A percentile compares a stretch with the other conserved stretches of the same genome.
These are phyloP conservation scores for Pteria penguin DNA, from an alignment of 2,888 invertebrate genomes.

Conservation along the genomic window DNA sequence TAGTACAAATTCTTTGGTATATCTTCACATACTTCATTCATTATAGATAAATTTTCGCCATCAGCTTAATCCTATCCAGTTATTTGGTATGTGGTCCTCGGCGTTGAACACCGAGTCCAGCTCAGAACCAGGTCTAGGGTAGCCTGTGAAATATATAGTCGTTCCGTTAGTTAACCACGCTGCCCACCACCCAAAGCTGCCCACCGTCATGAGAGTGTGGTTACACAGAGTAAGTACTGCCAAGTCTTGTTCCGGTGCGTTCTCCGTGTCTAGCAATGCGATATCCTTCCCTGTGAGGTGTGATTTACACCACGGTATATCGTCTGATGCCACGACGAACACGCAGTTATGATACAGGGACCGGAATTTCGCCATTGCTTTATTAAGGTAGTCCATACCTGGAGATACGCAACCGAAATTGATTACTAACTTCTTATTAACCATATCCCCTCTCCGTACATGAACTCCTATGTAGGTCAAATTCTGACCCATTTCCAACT, in stretches of 20 bases:
- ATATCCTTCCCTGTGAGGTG: conserved; percentile 36
- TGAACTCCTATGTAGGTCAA: conserved; percentile 47
- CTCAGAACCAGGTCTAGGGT: conserved; percentile 36
- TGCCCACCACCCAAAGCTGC: conserved; percentile 69
- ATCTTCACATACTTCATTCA: too few species aligned
- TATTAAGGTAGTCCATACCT: conserved; percentile 21
- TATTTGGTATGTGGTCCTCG: conserved; percentile 38
- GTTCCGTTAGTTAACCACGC: conserved; percentile 64
- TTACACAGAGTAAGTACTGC: conserved; percentile 48
- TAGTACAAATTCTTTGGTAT: too few species aligned
- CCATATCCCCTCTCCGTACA: conserved; percentile 52
- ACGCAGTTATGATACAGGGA: conserved; percentile 26
- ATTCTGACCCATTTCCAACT: neutral
- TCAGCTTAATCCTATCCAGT: conserved; percentile 44
- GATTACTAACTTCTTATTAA: neutral
- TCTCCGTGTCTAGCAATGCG: neutral
- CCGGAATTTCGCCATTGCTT: conserved; percentile 39
- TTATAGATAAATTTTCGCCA: too few species aligned
- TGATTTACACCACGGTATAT: conserved; percentile 42
- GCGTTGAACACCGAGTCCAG: conserved; percentile 24
- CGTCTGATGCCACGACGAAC: conserved; percentile 50
- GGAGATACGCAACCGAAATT: conserved; percentile 43
- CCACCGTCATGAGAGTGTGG: conserved; percentile 80
- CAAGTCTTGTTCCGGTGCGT: conserved; percentile 46
- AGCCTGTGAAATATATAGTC: conserved; percentile 43